Evolutionary conservation across 2,888 invertebrate species (phyloP).

Genomic region (Scaptomyza tumidula): DNA sequence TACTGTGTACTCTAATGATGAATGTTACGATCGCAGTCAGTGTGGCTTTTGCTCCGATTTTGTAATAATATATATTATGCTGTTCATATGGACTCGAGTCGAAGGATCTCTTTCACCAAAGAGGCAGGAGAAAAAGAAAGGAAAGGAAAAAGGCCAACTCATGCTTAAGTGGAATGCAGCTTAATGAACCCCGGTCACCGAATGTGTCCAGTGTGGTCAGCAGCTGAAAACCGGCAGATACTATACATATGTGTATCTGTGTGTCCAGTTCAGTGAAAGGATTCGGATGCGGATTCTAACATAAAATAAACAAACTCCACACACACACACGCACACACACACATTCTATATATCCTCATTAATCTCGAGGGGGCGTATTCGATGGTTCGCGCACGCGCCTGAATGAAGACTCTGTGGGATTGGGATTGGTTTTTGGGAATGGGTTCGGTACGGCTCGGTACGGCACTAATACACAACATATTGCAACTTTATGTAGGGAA

Average conservation of each 20-base stretch:
- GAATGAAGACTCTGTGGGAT: constrained; percentile 29
- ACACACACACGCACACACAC: constrained; percentile 33
- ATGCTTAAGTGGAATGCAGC: constrained; percentile 72
- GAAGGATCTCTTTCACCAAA: constrained; percentile 29
- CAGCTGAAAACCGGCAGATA: constrained; percentile 61
- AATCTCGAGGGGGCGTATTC: constrained; percentile 80
- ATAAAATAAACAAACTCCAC: constrained; percentile 65
- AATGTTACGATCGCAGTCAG: not conserved
- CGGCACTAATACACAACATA: constrained; percentile 76
- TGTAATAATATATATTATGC: not conserved
- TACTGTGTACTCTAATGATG: not conserved
- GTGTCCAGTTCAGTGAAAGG: constrained; percentile 58
- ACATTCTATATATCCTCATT: constrained; percentile 62
- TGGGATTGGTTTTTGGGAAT: constrained; percentile 19
- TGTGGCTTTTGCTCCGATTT: constrained; percentile 29
- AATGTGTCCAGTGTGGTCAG: constrained; percentile 67
- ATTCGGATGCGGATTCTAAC: constrained; percentile 48
- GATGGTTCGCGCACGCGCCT: constrained; percentile 56
- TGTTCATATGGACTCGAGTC: not conserved
- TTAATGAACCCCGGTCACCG: constrained; percentile 50
- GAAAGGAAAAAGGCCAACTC: constrained; percentile 64
- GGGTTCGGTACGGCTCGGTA: constrained; percentile 15
- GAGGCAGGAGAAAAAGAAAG: not conserved
- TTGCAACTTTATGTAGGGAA: constrained; percentile 71
- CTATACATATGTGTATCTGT: constrained; percentile 34